Percentiles rank a stretch among this genome's conserved stretches.
Conservation (phyloP, 2,888 invertebrate species). For the Oscheius sp. region DNA sequence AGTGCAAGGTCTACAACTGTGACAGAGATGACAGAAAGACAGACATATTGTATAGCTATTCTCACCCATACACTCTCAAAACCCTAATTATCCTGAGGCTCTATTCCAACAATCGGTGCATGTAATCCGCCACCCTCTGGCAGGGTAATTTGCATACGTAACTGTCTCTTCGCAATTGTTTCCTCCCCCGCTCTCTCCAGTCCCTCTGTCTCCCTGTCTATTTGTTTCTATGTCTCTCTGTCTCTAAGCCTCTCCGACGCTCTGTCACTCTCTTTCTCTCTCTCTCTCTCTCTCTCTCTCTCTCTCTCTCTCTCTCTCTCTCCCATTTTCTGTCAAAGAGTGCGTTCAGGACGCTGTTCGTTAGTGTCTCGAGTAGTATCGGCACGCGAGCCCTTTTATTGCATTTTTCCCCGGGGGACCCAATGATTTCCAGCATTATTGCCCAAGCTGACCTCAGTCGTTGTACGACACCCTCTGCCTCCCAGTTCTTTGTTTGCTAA, state of each 20-base stretch:
- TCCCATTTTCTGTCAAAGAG: neutral
- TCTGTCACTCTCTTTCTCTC: neutral
- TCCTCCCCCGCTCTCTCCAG: no score
- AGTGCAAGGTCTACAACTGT: no score
- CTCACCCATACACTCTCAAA: no score
- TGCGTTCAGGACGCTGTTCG: conserved; percentile 21
- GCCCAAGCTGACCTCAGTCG: neutral
- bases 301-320: neutral
- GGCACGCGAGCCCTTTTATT: conserved; percentile 29
- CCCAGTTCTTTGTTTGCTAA: conserved; percentile 35
- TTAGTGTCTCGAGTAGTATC: conserved; percentile 31
- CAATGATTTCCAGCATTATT: conserved; percentile 36
- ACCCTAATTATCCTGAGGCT: no score
- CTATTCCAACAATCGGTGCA: no score
- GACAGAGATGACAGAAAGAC: no score
- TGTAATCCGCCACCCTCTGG: neutral
- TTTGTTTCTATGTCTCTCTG: neutral
- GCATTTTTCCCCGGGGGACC: conserved; percentile 38
- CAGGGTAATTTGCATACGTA: conserved; percentile 17
- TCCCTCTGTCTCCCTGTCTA: neutral
- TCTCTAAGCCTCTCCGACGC: neutral
- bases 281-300: neutral
- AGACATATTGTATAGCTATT: no score
- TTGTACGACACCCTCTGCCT: conserved; percentile 4
- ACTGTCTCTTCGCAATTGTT: neutral